phyloP scores from a whole-genome alignment of 2,113 vertebrate species.

The Saimiri boliviensis region DNA sequence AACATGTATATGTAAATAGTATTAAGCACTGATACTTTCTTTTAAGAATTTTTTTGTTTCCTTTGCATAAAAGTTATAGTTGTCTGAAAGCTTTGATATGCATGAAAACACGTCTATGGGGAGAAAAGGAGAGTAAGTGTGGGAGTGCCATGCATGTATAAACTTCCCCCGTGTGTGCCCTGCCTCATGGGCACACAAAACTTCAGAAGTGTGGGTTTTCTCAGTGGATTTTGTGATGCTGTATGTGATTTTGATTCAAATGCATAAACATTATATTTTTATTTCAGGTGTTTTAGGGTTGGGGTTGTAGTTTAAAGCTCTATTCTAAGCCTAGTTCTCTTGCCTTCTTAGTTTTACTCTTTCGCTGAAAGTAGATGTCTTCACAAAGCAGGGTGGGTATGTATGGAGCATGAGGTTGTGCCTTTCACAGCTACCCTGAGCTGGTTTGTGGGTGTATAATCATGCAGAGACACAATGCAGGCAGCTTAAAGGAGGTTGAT shows the following conservation, averaged over 20 bases:
- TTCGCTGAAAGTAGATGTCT: neutral
- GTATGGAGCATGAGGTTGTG: neutral
- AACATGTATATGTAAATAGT: neutral
- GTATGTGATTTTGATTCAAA: conserved; percentile 19
- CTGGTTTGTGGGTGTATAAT: neutral
- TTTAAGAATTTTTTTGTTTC: conserved; percentile 44
- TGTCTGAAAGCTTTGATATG: conserved; percentile 3
- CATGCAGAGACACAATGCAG: neutral
- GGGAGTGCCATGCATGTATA: neutral
- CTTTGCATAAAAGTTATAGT: conserved; percentile 27
- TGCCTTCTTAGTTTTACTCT: neutral
- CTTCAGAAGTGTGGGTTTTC: neutral
- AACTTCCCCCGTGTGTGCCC: neutral
- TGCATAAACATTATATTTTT: conserved; percentile 25
- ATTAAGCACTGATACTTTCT: neutral
- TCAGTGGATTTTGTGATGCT: neutral
- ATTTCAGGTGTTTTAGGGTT: neutral
- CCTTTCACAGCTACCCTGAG: neutral
- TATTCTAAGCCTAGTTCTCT: neutral
- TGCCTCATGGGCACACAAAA: neutral
- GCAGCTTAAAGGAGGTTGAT: neutral
- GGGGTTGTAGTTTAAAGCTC: neutral
- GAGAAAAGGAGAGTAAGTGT: neutral
- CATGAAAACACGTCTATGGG: neutral
- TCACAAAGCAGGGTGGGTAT: neutral